Evolutionary conservation across 2,888 invertebrate genomes (phyloP), one percentile per base, ranked within the genome.

Genomic region (Folsomia manolachei): DNA sequence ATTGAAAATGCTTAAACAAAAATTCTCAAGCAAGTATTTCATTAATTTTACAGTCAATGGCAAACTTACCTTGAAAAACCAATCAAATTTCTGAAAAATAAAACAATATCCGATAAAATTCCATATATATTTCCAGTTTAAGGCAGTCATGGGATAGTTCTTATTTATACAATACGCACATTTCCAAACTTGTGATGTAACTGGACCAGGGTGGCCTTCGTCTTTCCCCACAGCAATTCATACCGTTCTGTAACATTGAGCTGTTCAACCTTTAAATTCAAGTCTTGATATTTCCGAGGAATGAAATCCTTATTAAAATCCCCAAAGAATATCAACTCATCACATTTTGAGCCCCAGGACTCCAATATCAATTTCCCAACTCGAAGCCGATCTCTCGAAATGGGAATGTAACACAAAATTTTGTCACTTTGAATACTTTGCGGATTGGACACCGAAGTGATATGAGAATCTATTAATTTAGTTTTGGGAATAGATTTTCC

Each of bases 271-370:
- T 75, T 74, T 1, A 80, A 23, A 39, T 39, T 39, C 39, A 39
- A 39, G 7, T 39, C 39, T 39, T 4, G 14, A n/a, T n/a, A n/a
- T n/a, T n/a, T n/a, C n/a, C n/a, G n/a, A n/a, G n/a, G n/a, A n/a
- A n/a, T n/a, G n/a, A n/a, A n/a, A n/a, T n/a, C n/a, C 63, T 73
- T 75, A 18, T 74, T 69, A 61, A 77, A 78, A 2, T 73, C 63
- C 7, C 79, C 79, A 64, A 70, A 80, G 64, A 80, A 80, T 4
- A 80, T 14, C 2, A 80, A 27, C 27, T 75, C 69, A 61, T 80
- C 80, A 72, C 80, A 80, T 19, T 76, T 71, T 0, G 72, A 65
- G 24, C 79, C 80, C 80, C 80, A 80, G 2, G 79, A 79, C n/a
- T 71, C 68, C 53, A 75, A 75, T 68, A 80, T 79, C 9, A 75